Base-by-base conservation (phyloP, 2,113 vertebrate species). In the Panthera uncia region DNA sequence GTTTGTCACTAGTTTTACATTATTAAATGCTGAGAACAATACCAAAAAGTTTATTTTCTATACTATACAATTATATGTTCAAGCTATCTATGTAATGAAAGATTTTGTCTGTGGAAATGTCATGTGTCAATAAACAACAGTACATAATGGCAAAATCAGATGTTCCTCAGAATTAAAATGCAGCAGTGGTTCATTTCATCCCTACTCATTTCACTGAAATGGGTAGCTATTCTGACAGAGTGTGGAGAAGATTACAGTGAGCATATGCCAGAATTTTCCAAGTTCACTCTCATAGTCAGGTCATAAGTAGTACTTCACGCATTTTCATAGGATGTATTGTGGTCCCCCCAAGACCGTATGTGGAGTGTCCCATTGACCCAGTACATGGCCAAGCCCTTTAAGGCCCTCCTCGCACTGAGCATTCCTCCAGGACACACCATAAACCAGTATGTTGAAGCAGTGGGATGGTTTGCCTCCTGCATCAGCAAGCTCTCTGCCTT, bases 31-130 rank as follows among this genome's bases (percentile, higher is more conserved):
- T 25, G 33, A 97, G 45, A 31, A 94, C 27, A 48, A 87, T 95
- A 94, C n/a, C 76, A 76, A 92, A 96, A 96, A 89, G 61, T 84
- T 97, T 97, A 97, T 98, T 98, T 97, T 97, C 94, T 94, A 85
- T 97, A 89, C 74, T 90, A 94, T 73, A 89, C 41, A 90, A 57
- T 87, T 91, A 88, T 73, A 33, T 88, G 83, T 96, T 96, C 74
- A 74, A 74, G n/a, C 33, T 88, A 45, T 91, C 86, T 91, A 15
- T 95, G 66, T 93, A 96, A 97, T 91, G 81, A 90, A 96, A 94
- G 68, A 96, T 89, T 95, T 88, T 94, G 48, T 86, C 48, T 80
- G 63, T 98, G 83, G 87, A 96, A 97, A 92, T 88, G 50, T 55
- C 69, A 14, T 89, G 68, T 95, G 33, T 97, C 92, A 97, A 94